A percentile compares a stretch with the other conserved stretches of the same genome.
These are phyloP conservation scores for Macaria liturata DNA, from an alignment of 2,888 invertebrate species.

Conservation along the genomic window DNA sequence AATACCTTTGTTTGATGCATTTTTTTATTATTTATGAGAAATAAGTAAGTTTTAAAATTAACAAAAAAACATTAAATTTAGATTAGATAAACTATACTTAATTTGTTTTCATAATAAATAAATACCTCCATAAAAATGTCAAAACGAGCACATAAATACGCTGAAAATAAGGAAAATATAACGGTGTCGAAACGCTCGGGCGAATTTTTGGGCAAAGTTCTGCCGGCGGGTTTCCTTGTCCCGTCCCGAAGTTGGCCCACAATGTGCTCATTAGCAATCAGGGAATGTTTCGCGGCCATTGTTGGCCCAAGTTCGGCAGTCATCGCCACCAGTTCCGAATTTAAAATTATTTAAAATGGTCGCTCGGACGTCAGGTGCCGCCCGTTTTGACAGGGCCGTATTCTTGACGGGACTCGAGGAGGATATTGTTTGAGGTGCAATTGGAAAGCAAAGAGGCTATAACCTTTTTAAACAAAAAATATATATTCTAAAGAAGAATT, in stretches of 20 bases:
- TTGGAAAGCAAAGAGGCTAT: no score
- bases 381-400: conserved; percentile 3
- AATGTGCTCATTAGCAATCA: conserved; percentile 79
- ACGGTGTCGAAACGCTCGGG: conserved; percentile 33
- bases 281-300: conserved; percentile 71
- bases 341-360: conserved; percentile 71
- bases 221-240: conserved; percentile 50
- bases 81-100: no score
- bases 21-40: no score
- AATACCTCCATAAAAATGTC: no score
- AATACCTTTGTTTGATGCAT: no score
- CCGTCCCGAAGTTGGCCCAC: conserved; percentile 67
- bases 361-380: conserved; percentile 61
- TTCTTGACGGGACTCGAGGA: no score
- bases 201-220: conserved; percentile 47
- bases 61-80: no score
- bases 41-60: no score
- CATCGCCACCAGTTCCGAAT: conserved; percentile 66
- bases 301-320: conserved; percentile 70
- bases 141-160: conserved; percentile 7
- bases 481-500: no score
- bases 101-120: no score
- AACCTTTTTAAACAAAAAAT: no score
- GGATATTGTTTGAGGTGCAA: no score
- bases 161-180: conserved; percentile 32